Conservation (phyloP, 2,113 vertebrate species). For the Tor tambroides region DNA sequence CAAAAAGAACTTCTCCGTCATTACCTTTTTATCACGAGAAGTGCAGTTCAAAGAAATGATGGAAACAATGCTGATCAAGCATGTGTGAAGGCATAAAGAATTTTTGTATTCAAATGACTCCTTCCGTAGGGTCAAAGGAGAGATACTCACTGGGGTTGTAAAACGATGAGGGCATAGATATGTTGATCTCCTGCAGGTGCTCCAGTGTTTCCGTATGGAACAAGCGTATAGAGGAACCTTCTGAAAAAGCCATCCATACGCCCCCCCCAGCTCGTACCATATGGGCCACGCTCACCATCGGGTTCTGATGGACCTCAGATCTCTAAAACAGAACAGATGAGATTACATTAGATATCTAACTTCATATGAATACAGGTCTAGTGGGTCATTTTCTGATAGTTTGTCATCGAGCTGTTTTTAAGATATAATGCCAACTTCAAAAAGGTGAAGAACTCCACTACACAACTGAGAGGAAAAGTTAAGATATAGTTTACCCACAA, state of each 20-base stretch:
- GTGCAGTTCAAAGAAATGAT: background rate
- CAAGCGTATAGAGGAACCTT: constrained; percentile 90
- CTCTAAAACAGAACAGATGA: constrained; percentile 66
- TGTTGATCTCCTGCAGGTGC: constrained; percentile 95
- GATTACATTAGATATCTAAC: background rate
- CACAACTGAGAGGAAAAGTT: background rate
- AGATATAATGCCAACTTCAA: background rate
- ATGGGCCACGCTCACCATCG: constrained; percentile 80
- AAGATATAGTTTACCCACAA: background rate
- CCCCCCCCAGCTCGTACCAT: constrained; percentile 90
- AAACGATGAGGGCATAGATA: constrained; percentile 86
- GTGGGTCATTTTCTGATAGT: too few species aligned
- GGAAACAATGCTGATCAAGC: constrained; percentile 11
- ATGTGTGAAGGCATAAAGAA: constrained; percentile 32
- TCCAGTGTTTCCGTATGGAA: constrained; percentile 95
- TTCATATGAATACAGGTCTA: background rate
- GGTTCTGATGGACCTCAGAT: constrained; percentile 88
- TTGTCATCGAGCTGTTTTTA: background rate
- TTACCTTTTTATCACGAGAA: constrained; percentile 18
- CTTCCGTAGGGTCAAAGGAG: background rate
- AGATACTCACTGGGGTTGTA: constrained; percentile 80
- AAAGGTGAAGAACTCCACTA: background rate
- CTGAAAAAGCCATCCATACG: constrained; percentile 94
- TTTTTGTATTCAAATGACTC: background rate
- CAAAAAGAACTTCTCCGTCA: constrained; percentile 46